Evolutionary conservation across 2,797 vertebrate genomes (phyloP).

Genomic region (Glossophaga mutica): DNA sequence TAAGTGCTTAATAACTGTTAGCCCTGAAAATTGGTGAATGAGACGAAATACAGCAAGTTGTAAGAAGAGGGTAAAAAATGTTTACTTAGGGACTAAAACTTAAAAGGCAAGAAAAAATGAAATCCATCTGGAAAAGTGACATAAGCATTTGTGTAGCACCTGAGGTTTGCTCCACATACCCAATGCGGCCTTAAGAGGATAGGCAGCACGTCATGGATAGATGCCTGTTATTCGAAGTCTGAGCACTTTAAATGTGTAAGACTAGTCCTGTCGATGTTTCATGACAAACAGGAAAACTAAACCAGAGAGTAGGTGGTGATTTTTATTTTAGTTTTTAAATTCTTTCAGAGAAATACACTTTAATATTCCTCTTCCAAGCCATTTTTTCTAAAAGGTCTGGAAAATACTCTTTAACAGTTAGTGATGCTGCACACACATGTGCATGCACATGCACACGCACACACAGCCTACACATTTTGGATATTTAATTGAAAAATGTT

Average conservation of each 20-base stretch:
- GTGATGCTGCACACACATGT: neutral
- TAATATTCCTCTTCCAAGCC: neutral
- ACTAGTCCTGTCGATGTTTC: neutral
- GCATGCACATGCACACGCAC: neutral
- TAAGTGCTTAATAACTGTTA: neutral
- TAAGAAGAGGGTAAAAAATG: neutral
- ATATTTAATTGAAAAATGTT: conserved; percentile 21
- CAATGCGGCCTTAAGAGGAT: neutral
- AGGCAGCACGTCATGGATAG: neutral
- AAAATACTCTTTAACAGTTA: neutral
- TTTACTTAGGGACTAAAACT: neutral
- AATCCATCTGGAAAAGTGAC: neutral
- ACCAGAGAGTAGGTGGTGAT: neutral
- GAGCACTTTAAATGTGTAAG: neutral
- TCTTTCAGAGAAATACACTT: neutral
- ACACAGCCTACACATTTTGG: neutral
- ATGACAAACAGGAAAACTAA: neutral
- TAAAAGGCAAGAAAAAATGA: neutral
- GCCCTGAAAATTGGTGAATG: neutral
- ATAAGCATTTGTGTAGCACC: neutral
- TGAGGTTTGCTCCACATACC: neutral
- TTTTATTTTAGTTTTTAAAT: neutral
- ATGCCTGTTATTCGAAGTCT: neutral
- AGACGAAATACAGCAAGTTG: neutral
- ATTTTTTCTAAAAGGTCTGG: conserved; percentile 10